These are phyloP conservation scores for Medauroidea extradentata DNA, from an alignment of 1,140 invertebrate genomes.

Conservation along the genomic window DNA sequence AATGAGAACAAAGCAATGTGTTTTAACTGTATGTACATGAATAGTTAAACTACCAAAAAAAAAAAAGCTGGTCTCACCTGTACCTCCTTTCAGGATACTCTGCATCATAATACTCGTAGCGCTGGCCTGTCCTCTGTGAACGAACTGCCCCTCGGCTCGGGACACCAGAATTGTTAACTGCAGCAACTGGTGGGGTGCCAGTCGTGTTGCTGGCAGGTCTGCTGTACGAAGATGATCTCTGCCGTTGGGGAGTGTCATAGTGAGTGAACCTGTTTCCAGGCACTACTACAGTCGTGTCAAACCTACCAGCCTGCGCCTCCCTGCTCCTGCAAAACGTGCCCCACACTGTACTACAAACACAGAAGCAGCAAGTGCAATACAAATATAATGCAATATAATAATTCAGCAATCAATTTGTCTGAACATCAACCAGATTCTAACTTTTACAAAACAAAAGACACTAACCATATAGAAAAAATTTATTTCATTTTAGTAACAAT, in stretches of 20 bases:
- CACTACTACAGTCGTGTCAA: slow-evolving; percentile 42
- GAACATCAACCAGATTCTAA: too few species aligned
- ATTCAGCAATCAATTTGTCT: too few species aligned
- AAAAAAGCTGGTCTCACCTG: slow-evolving; percentile 3
- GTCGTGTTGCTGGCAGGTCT: slow-evolving; percentile 1
- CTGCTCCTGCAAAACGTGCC: slow-evolving; percentile 27
- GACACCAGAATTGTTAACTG: neutral
- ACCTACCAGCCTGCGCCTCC: slow-evolving; percentile 38
- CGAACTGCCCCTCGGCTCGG: neutral
- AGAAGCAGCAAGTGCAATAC: too few species aligned
- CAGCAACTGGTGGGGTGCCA: neutral
- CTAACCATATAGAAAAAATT: too few species aligned
- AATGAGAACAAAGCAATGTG: too few species aligned
- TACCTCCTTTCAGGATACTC: slow-evolving; percentile 15
- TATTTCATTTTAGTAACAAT: too few species aligned
- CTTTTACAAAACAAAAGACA: too few species aligned
- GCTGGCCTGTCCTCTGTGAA: slow-evolving; percentile 31
- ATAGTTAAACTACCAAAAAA: neutral
- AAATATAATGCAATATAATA: too few species aligned
- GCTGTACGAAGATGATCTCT: slow-evolving; percentile 25
- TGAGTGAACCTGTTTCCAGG: slow-evolving; percentile 43
- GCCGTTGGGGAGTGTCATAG: slow-evolving; percentile 17
- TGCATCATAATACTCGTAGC: slow-evolving; percentile 18
- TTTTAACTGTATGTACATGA: too few species aligned
- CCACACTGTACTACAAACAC: too few species aligned